Evolutionary conservation across 2,888 invertebrate species (phyloP).

Genomic region (Euspilapteryx auroguttella): DNA sequence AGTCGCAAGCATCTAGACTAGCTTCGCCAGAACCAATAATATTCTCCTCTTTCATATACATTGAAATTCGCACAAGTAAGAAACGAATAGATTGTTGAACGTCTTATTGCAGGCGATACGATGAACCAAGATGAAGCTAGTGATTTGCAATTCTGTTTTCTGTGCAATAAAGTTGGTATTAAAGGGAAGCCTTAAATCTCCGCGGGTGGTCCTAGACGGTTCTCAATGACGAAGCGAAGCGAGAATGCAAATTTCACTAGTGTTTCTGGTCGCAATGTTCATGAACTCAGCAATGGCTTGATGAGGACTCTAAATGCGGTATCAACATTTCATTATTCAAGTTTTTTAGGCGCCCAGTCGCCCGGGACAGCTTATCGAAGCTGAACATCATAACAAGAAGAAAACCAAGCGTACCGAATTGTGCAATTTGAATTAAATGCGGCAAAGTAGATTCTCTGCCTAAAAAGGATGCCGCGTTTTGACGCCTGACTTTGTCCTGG

Average conservation of each 20-base stretch:
- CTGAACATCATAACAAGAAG: conserved; percentile 18
- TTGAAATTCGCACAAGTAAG: conserved; percentile 30
- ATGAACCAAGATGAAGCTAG: conserved; percentile 14
- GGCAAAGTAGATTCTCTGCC: conserved; percentile 37
- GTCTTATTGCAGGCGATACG: conserved; percentile 33
- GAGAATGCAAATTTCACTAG: conserved; percentile 54
- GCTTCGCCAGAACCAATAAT: conserved; percentile 16
- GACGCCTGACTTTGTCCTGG: conserved; percentile 18
- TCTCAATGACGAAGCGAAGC: conserved; percentile 39
- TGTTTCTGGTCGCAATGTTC: conserved; percentile 28
- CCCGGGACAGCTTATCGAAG: too few species aligned
- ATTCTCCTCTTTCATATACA: conserved; percentile 21
- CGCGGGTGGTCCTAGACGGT: conserved; percentile 56
- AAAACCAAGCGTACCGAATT: conserved; percentile 38
- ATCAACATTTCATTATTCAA: too few species aligned
- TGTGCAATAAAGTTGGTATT: conserved; percentile 44
- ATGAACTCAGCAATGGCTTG: conserved; percentile 28
- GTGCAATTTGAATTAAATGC: conserved; percentile 43
- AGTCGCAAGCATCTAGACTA: too few species aligned
- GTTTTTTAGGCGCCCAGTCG: too few species aligned
- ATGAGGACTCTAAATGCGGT: conserved; percentile 14
- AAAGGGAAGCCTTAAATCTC: conserved; percentile 21
- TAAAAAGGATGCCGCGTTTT: conserved; percentile 29
- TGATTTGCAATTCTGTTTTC: conserved; percentile 30
- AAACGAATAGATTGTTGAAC: conserved; percentile 33